Conservation (phyloP, 2,888 invertebrate species). For the Aporophyla lueneburgensis region DNA sequence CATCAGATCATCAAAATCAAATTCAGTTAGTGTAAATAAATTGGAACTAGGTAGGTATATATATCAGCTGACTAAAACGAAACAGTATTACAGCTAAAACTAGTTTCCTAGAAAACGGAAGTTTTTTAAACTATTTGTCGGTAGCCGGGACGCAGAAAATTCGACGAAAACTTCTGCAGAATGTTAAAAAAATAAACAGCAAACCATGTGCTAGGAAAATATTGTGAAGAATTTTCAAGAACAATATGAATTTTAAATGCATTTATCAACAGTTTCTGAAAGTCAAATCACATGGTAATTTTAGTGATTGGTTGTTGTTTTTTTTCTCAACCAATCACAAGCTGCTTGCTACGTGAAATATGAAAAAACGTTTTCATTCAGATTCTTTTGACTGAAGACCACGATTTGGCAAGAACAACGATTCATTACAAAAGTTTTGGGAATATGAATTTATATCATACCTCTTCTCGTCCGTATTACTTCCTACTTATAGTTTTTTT, state of each 20-base stretch:
- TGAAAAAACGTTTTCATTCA: neutral
- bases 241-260: neutral
- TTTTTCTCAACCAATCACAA: neutral
- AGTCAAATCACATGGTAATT: neutral
- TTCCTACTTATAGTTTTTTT: no score
- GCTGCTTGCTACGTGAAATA: neutral
- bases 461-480: no score
- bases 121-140: conserved; percentile 10
- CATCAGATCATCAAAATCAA: no score
- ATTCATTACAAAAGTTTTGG: neutral
- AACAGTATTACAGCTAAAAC: conserved; percentile 5
- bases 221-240: neutral
- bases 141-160: neutral
- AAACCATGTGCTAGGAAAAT: neutral
- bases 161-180: neutral
- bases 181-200: neutral
- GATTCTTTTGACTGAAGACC: neutral
- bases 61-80: neutral
- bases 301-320: conserved; percentile 1
- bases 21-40: neutral
- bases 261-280: neutral
- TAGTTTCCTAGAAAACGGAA: neutral
- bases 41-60: neutral
- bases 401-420: neutral
- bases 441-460: no score